These are phyloP conservation scores for Heterodera schachtii DNA, from an alignment of 1,140 invertebrate genomes.

Conservation along the genomic window DNA sequence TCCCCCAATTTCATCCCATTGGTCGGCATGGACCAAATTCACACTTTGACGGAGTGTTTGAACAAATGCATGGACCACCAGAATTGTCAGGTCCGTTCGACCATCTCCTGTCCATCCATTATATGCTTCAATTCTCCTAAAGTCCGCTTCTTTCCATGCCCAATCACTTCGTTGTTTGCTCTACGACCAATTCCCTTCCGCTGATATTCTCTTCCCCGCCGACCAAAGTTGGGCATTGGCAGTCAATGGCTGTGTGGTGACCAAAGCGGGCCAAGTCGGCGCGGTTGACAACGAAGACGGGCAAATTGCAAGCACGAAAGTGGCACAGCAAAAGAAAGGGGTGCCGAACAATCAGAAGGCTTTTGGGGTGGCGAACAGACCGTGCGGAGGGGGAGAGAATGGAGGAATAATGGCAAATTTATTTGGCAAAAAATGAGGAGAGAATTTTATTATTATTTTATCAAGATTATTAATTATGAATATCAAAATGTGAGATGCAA, in stretches of 20 bases:
- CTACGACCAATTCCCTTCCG: not conserved
- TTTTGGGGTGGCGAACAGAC: not conserved
- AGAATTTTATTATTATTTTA: no score
- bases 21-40: not conserved
- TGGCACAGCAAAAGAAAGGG: not conserved
- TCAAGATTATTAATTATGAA: no score
- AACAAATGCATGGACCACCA: constrained; percentile 14
- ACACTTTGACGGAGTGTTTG: constrained; percentile 21
- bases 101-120: not conserved
- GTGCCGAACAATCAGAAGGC: not conserved
- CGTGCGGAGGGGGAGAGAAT: not conserved
- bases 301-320: not conserved
- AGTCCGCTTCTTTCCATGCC: constrained; percentile 22
- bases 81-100: constrained; percentile 6
- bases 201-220: not conserved
- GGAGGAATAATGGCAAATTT: not conserved
- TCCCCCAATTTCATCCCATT: constrained; percentile 9
- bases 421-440: not conserved
- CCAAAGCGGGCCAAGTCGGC: not conserved
- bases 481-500: no score
- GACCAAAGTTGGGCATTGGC: constrained; percentile 13
- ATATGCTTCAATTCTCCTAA: not conserved
- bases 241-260: constrained; percentile 14
- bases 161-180: constrained; percentile 15
- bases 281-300: constrained; percentile 20